Base-by-base conservation (phyloP, 2,888 invertebrate genomes). In the Cosmia pyralina region DNA sequence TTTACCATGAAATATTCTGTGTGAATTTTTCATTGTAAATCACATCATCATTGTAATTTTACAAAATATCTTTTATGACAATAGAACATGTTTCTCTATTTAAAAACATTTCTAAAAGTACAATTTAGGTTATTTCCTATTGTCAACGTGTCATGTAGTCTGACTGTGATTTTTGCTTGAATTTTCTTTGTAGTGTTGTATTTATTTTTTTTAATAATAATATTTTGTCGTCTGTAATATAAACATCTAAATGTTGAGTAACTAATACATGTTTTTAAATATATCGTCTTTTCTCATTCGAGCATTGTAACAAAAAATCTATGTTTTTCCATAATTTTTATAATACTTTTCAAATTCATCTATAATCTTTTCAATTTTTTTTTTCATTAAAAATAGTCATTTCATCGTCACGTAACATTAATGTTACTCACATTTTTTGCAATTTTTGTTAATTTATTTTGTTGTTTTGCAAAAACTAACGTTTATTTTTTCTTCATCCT, bases 401-500 rank as follows among this genome's bases (percentile, higher is more conserved):
- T 38, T 68, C 74, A 77, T 66, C 38, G 4, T 34, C 72, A 76
- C 48, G 64, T 76, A 68, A 69, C 53, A 53, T 34, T 52, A 57
- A 63, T 53, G 65, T 81, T 81, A 66, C 69, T 60, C 55, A 62
- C 13, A 62, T 84, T 69, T 64, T 71, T 81, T 55, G 68, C 77
- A 69, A 13, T 67, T 64, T 69, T 63, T 22, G 4, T 70, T 69
- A 28, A 2, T 8, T 73, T 72, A 34, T 63, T 50, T 75, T 58
- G 58, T 66, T 64, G 48, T 76, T 81, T 79, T 71, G 81, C 82
- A 69, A 82, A 75, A 83, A 84, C 85, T 87, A 86, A 86, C 81
- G 28, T 87, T 87, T 90, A 58, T 93, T 93, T 94, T 91, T 93
- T 94, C 83, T 77, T 83, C 80, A 78, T 80, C 83, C 75, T 71